Conservation (phyloP, 2,888 invertebrate genomes). For the Chesias legatella region DNA sequence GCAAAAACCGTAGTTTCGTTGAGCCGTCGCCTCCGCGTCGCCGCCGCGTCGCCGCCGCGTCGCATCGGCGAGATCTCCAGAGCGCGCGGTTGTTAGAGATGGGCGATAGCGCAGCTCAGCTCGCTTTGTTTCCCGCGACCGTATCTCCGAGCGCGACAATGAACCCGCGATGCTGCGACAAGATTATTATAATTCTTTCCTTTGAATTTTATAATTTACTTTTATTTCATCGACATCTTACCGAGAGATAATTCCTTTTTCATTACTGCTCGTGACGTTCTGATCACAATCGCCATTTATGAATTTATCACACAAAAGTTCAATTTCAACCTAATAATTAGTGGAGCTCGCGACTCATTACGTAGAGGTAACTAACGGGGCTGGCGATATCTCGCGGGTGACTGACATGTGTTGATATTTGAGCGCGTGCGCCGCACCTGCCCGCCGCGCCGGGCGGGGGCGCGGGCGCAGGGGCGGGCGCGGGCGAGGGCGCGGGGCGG, state of each 20-base stretch:
- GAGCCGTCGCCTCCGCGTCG: no score
- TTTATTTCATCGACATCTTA: conserved; percentile 19
- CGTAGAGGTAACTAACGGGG: conserved; percentile 28
- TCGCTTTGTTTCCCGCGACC: conserved; percentile 21
- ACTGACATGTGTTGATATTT: conserved; percentile 65
- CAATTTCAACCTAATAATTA: conserved; percentile 4
- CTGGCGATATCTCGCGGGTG: conserved; percentile 43
- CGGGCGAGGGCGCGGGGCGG: conserved; percentile 9
- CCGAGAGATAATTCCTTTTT: conserved; percentile 19
- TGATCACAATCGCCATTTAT: conserved; percentile 11
- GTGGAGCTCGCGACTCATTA: conserved; percentile 8
- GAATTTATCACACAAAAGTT: conserved; percentile 13
- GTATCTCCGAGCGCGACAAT: conserved; percentile 8
- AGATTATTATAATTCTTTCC: conserved; percentile 23
- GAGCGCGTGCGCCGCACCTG: conserved; percentile 40
- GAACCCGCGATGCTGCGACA: conserved; percentile 12
- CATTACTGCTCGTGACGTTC: conserved; percentile 19
- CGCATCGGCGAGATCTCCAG: no score
- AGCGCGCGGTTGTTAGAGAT: no score
- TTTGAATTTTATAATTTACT: conserved; percentile 23
- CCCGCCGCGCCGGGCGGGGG: conserved; percentile 28
- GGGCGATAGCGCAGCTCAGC: conserved; percentile 6
- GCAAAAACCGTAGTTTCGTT: no score
- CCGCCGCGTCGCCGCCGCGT: no score
- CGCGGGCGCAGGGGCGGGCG: conserved; percentile 37